Evolutionary conservation across 1,140 invertebrate species (phyloP).

Genomic region (Ruditapes philippinarum): DNA sequence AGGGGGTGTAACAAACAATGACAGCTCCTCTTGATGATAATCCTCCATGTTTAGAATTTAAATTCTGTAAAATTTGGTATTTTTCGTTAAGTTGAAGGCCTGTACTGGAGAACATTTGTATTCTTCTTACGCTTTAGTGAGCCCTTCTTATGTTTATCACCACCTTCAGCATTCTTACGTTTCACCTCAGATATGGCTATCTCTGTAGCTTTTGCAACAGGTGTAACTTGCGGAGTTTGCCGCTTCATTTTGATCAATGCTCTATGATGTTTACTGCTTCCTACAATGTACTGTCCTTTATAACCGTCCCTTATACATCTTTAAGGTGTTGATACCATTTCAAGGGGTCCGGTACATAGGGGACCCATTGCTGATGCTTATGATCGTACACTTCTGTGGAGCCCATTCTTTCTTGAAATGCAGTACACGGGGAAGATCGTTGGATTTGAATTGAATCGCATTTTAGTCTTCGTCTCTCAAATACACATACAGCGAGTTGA

Average conservation of each 20-base stretch:
- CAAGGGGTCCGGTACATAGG: background rate
- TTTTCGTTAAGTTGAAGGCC: no score
- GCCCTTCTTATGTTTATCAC: no score
- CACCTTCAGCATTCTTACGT: background rate
- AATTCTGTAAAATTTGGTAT: no score
- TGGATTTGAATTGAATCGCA: background rate
- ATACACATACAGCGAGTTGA: conserved; percentile 47
- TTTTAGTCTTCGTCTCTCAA: conserved; percentile 52
- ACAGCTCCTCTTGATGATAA: conserved; percentile 18
- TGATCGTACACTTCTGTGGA: conserved; percentile 12
- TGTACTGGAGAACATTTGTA: no score
- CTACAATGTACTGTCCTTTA: conserved; percentile 57
- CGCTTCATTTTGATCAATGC: background rate
- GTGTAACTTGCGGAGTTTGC: conserved; percentile 36
- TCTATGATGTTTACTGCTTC: background rate
- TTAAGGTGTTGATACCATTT: background rate
- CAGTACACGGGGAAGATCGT: conserved; percentile 9
- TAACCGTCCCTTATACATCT: conserved; percentile 20
- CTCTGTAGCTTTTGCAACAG: background rate
- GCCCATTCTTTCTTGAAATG: conserved; percentile 17
- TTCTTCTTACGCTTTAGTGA: no score
- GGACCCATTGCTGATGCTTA: background rate
- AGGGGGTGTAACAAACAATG: conserved; percentile 44
- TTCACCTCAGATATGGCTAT: conserved; percentile 24
- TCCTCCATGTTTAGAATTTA: background rate